Evolutionary conservation across 2,113 vertebrate genomes (phyloP).

Genomic region (Hiodon tergisus): DNA sequence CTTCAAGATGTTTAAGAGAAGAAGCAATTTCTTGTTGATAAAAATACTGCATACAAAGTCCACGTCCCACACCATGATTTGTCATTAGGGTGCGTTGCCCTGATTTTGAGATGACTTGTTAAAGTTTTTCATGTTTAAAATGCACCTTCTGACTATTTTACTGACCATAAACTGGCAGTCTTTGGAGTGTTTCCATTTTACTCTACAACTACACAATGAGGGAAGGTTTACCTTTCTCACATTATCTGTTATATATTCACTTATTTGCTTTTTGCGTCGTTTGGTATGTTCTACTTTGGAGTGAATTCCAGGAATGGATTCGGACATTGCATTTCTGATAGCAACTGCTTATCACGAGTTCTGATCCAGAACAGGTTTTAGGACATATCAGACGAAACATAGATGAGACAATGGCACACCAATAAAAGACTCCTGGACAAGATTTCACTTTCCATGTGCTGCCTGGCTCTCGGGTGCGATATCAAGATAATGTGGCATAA

Average conservation of each 20-base stretch:
- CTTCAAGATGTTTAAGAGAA: background rate
- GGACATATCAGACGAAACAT: no score
- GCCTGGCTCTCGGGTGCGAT: background rate
- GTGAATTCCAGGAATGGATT: background rate
- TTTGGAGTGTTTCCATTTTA: slow-evolving; percentile 4
- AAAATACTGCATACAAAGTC: slow-evolving; percentile 1
- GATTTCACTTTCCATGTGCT: background rate
- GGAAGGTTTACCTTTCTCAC: background rate
- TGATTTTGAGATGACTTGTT: background rate
- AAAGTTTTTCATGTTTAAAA: background rate
- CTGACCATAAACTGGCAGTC: slow-evolving; percentile 5
- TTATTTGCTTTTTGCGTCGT: background rate
- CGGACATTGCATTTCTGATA: background rate
- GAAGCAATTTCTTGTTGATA: background rate
- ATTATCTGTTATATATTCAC: background rate
- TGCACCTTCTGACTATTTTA: background rate
- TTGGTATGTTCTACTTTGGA: slow-evolving; percentile 2
- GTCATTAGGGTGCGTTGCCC: background rate
- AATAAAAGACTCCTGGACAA: background rate
- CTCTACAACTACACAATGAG: background rate
- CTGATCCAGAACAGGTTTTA: background rate
- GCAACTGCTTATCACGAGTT: background rate
- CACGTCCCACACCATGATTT: background rate
- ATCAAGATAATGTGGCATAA: background rate
- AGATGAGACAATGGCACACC: no score